A percentile compares a stretch with the other conserved stretches of the same genome.
Evolutionary conservation across 2,797 vertebrate genomes (phyloP).

Genomic region (Bryconaethiops microstoma): DNA sequence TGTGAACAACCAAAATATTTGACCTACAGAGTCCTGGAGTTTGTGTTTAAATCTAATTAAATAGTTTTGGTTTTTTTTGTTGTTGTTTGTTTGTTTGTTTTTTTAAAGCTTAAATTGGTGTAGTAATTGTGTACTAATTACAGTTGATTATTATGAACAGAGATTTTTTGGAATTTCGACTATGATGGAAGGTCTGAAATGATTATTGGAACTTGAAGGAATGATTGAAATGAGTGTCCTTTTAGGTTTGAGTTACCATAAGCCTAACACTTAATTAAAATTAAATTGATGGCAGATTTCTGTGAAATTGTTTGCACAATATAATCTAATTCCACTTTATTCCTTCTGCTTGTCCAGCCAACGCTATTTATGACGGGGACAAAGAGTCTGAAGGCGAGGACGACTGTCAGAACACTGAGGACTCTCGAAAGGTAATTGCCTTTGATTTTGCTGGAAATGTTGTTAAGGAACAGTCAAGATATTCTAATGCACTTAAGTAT

Average conservation of each 20-base stretch:
- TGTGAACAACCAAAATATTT: no score
- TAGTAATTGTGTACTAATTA: no score
- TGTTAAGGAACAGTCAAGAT: neutral
- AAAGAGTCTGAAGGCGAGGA: conserved; percentile 86
- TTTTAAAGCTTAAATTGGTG: no score
- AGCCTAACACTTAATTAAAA: neutral
- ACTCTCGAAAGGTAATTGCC: conserved; percentile 82
- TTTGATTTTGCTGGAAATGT: neutral
- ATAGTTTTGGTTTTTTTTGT: no score
- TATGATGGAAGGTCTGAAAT: no score
- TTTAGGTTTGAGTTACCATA: neutral
- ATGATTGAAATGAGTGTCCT: neutral
- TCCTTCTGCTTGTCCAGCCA: conserved; percentile 73
- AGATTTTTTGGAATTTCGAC: no score
- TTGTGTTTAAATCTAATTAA: no score
- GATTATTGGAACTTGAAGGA: neutral
- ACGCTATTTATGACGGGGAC: conserved; percentile 83
- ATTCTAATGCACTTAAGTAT: neutral
- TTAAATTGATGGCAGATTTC: neutral
- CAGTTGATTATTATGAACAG: no score
- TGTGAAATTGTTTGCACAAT: neutral
- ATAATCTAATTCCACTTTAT: neutral
- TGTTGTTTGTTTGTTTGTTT: no score
- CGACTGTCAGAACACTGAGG: conserved; percentile 82
- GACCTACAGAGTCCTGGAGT: no score